Percentiles rank a stretch among this genome's conserved stretches.
Conservation (phyloP, 2,113 vertebrate genomes). For the Isichthys henryi region DNA sequence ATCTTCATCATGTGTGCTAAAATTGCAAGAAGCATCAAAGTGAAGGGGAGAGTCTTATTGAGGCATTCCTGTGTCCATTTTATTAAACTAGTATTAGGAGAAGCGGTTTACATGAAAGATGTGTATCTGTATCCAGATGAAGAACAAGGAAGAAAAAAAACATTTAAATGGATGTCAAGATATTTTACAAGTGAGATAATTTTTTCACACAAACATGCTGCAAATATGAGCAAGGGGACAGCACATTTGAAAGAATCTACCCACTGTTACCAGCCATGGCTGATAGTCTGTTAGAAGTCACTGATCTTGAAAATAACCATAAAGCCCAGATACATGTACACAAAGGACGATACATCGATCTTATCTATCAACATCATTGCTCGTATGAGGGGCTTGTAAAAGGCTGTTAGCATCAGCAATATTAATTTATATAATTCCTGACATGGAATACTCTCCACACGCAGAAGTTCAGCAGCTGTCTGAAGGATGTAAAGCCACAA, state of each 20-base stretch:
- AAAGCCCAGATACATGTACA: neutral
- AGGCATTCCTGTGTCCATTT: neutral
- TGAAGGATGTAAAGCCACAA: neutral
- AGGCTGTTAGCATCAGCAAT: neutral
- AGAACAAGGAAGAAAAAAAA: neutral
- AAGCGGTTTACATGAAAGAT: neutral
- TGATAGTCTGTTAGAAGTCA: neutral
- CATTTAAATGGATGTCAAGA: no score
- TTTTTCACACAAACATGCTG: neutral
- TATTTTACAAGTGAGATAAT: neutral
- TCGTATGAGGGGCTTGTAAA: neutral
- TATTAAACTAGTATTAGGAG: neutral
- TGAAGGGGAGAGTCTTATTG: neutral
- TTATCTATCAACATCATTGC: neutral
- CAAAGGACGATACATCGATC: neutral
- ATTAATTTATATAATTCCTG: neutral
- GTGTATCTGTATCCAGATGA: neutral
- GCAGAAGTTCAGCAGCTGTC: neutral
- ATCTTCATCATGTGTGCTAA: neutral
- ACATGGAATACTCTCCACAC: neutral
- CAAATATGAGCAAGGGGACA: neutral
- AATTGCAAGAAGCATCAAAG: neutral
- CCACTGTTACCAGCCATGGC: neutral
- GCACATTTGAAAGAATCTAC: neutral
- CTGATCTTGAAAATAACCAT: neutral